phyloP scores from a whole-genome alignment of 2,113 vertebrate species.

The Alethe castanea region DNA sequence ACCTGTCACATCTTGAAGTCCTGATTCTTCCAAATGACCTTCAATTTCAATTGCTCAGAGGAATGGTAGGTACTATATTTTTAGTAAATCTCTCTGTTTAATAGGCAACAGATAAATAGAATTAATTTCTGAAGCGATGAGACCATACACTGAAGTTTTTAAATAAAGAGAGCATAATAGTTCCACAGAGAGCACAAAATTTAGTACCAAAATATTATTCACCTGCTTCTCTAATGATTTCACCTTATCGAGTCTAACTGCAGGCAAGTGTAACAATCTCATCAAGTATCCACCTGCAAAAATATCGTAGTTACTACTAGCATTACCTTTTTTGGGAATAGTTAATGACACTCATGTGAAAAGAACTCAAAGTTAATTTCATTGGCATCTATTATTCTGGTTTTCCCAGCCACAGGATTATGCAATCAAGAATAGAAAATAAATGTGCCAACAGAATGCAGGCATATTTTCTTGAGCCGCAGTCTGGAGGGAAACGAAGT shows the following conservation, averaged over 20 bases:
- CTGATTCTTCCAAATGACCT: background rate
- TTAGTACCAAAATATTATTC: background rate
- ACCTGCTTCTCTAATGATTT: background rate
- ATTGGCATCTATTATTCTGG: background rate
- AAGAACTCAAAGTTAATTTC: background rate
- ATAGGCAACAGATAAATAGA: background rate
- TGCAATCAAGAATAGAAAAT: background rate
- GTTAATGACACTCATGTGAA: background rate
- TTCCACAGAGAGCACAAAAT: background rate
- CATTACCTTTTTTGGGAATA: background rate
- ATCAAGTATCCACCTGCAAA: background rate
- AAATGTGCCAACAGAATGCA: background rate
- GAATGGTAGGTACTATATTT: background rate
- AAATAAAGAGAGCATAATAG: background rate
- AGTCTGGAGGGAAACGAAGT: background rate
- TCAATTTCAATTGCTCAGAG: background rate
- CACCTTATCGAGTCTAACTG: background rate
- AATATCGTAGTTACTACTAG: background rate
- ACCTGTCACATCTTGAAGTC: background rate
- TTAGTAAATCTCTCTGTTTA: background rate
- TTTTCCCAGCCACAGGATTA: background rate
- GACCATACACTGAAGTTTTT: background rate
- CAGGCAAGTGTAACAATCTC: background rate
- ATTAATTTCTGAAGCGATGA: background rate
- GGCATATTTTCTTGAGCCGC: background rate